Base-by-base conservation (phyloP, 1,140 invertebrate species). In the Ceratitis capitata region DNA sequence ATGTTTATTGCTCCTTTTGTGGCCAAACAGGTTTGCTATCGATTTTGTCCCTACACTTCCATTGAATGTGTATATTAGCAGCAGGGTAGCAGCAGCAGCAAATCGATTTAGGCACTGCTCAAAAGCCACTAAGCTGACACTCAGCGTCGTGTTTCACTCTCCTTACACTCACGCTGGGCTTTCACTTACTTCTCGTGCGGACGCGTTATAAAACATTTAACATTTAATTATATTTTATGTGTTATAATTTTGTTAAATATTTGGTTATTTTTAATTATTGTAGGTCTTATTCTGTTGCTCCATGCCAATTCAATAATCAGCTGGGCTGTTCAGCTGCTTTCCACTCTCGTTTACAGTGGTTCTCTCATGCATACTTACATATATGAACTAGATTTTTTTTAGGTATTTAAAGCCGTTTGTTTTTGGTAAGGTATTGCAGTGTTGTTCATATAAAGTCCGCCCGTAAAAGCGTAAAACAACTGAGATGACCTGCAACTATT, bases 11-110 rank as follows among this genome's bases (percentile, higher is more conserved):
- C 19, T 19, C 45, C 5, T 78, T 45, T 78, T 26, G 39, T 23
- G 16, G 19, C n/a, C 69, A 23, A 78, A 78, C 69, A 47, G 69
- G 69, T 78, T 78, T 78, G 42, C 69, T 45, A 78, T 78, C 39
- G 69, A 78, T 78, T 78, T 47, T 78, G 42, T 35, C 9, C 51
- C 51, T 6, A n/a, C 9, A n/a, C n/a, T n/a, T n/a, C n/a, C 6
- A 26, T 12, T 4, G 74, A 7, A 61, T 61, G 9, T 16, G 51
- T 19, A 4, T 2, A 53, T 53, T 53, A 32, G 19, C 45, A 56
- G 51, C 5, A 56, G 51, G 2, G 1, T n/a, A n/a, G n/a, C n/a
- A n/a, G n/a, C n/a, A n/a, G n/a, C n/a, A n/a, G n/a, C n/a, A n/a
- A n/a, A n/a, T n/a, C 51, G 10, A 9, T 56, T 23, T 5, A 9